Conservation (phyloP, 2,888 invertebrate species). For the Torymus texanus region DNA sequence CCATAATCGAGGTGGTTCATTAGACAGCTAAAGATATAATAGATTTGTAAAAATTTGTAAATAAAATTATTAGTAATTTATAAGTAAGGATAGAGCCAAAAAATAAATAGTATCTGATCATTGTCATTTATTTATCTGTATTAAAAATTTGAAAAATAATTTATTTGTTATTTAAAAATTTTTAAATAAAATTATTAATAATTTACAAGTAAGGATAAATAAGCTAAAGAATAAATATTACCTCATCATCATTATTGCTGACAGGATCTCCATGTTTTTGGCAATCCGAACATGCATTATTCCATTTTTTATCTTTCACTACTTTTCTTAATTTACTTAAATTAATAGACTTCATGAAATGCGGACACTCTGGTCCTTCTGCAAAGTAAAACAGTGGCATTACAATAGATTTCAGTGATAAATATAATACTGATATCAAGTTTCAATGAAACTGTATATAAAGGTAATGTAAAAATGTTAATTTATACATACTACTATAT, state of each 20-base stretch:
- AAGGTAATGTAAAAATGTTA: conserved; percentile 11
- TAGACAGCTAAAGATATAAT: conserved; percentile 58
- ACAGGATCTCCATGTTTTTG: conserved; percentile 76
- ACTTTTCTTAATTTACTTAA: conserved; percentile 79
- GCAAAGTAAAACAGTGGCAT: neutral
- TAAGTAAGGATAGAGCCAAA: conserved; percentile 1
- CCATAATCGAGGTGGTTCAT: conserved; percentile 77
- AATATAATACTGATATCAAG: neutral
- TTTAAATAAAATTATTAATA: neutral
- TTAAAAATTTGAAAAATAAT: too few relatives aligned
- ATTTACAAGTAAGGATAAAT: conserved; percentile 10
- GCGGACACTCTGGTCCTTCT: conserved; percentile 77
- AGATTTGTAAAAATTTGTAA: conserved; percentile 16
- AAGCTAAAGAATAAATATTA: conserved; percentile 55
- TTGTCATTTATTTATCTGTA: conserved; percentile 68
- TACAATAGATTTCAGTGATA: neutral
- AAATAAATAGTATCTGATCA: conserved; percentile 71
- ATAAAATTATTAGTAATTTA: neutral
- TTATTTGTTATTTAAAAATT: neutral
- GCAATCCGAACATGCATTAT: conserved; percentile 79
- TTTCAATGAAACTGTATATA: neutral
- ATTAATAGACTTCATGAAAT: conserved; percentile 83
- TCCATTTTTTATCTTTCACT: conserved; percentile 77
- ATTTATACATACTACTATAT: conserved; percentile 34
- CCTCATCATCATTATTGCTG: conserved; percentile 76